A percentile compares a stretch with the other conserved stretches of the same genome.
Evolutionary conservation across 2,113 vertebrate species (phyloP).

Genomic region (Lycaon pictus): DNA sequence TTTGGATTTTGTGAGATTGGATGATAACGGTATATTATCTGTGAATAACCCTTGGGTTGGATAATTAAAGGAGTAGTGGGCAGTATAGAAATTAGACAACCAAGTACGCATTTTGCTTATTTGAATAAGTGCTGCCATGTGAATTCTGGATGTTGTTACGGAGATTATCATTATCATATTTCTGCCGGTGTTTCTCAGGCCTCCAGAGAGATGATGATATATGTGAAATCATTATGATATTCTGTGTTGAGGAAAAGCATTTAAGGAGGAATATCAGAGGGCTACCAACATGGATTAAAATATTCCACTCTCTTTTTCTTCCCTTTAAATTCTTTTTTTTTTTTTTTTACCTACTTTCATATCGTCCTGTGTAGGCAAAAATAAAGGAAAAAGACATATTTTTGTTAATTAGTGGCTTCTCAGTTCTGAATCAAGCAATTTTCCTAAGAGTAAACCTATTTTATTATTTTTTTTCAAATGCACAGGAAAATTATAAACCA

Average conservation of each 20-base stretch:
- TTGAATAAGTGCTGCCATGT: background rate
- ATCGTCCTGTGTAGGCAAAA: background rate
- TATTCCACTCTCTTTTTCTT: background rate
- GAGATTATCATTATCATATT: background rate
- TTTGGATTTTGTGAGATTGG: background rate
- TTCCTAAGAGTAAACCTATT: background rate
- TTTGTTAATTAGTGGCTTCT: background rate
- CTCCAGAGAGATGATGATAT: background rate
- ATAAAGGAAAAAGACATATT: background rate
- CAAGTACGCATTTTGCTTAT: background rate
- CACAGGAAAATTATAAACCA: conserved; percentile 48
- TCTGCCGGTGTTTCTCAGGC: background rate
- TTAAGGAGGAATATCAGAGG: background rate
- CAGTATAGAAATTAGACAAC: background rate
- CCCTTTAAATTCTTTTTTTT: background rate
- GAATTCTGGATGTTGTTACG: background rate
- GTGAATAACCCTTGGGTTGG: background rate
- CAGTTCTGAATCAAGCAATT: background rate
- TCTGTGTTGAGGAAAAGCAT: background rate
- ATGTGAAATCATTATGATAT: background rate
- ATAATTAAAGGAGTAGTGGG: background rate
- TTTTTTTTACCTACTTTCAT: background rate
- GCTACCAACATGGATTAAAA: background rate
- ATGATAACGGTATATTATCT: background rate
- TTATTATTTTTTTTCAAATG: conserved; percentile 41